Evolutionary conservation across 2,113 vertebrate species (phyloP), one percentile per base, ranked within the genome.

Genomic region (Strix uralensis): DNA sequence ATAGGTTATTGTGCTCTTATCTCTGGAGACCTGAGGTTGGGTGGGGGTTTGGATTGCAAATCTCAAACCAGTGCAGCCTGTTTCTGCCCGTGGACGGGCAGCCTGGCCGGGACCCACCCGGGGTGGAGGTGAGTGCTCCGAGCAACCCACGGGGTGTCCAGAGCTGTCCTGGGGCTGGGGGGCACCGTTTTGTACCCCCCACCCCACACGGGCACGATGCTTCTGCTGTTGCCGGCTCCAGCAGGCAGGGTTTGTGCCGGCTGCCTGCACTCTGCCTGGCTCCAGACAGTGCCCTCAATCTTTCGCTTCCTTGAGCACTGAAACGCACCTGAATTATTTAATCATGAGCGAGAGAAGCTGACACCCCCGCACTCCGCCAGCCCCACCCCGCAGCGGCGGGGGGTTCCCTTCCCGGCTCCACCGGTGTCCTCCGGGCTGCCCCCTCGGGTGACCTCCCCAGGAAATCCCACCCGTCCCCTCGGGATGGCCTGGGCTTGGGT

Each of bases 1-100:
- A 97, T 94, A 88, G 94, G 93, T 96, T 96, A 95, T 97, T 97
- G 95, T 96, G 95, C 95, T 96, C 94, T 95, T 96, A 94, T 95
- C 96, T 92, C 95, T 30, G 91, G 91, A 96, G 95, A 92, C 91
- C 89, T 94, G 92, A 46, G 95, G 34, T 80, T 83, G 95, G 93
- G 94, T 92, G 95, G 94, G 94, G 83, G 94, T 80, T 97, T 42
- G 80, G 81, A 19, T 91, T 83, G 88, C 93, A 62, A 91, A 67
- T 40, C 93, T 32, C 80, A 86, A 93, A 91, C 83, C 95, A 86
- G 82, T 25, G 80, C 95, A 92, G 92, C 96, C 94, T 79, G 94
- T 94, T 93, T 59, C 19, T 75, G 81, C 61, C 84, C 65, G 72
- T 86, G 84, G 80, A 58, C 15, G 18, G 81, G 74, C 84, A 14